phyloP scores from a whole-genome alignment of 2,113 vertebrate genomes.

The Lampris incognitus region DNA sequence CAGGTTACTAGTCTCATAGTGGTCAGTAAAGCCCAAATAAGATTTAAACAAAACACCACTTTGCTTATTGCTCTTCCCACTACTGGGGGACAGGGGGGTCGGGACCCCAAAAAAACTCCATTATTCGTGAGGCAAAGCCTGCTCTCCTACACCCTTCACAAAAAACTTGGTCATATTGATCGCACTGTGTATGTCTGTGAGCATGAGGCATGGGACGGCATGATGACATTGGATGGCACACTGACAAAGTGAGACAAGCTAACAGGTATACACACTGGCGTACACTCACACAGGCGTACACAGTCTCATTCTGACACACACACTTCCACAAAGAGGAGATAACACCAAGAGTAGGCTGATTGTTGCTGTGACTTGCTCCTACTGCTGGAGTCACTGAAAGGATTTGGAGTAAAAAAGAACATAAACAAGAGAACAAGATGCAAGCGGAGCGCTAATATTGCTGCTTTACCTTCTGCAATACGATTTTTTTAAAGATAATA shows the following conservation, averaged over 20 bases:
- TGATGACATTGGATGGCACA: too few species aligned
- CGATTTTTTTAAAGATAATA: too few species aligned
- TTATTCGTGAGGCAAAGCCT: constrained; percentile 60
- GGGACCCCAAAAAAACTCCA: constrained; percentile 39
- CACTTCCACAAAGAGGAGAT: too few species aligned
- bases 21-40: constrained; percentile 28
- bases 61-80: constrained; percentile 13
- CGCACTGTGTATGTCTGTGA: constrained; percentile 9
- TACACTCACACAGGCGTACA: too few species aligned
- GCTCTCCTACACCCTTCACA: constrained; percentile 11
- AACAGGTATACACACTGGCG: too few species aligned
- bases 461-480: too few species aligned
- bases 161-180: constrained; percentile 40
- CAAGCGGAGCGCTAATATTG: too few species aligned
- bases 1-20: constrained; percentile 41
- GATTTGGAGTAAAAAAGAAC: background rate
- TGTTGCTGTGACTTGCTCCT: background rate
- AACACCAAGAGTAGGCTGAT: too few species aligned
- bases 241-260: too few species aligned
- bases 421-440: too few species aligned
- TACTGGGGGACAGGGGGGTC: background rate
- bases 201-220: background rate
- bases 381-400: constrained; percentile 11
- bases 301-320: too few species aligned
- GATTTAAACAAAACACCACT: constrained; percentile 12